Conservation (phyloP, 1,140 invertebrate genomes). For the Zophobas morio region DNA sequence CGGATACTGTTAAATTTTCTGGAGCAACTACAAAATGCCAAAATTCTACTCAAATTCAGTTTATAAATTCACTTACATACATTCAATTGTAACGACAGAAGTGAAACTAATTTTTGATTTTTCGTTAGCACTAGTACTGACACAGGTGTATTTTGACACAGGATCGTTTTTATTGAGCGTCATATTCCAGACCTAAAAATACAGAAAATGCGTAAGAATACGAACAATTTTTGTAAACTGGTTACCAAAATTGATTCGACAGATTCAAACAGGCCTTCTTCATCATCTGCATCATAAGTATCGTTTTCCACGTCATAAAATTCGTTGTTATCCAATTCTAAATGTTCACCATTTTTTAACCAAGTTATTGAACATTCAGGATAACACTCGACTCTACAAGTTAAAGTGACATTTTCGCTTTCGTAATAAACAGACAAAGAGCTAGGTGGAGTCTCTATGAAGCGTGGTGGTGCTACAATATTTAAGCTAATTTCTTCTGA, state of each 20-base stretch:
- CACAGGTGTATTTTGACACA: too few species aligned
- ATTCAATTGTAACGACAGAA: neutral
- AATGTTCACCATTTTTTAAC: conserved; percentile 80
- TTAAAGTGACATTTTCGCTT: conserved; percentile 81
- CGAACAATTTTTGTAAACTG: too few species aligned
- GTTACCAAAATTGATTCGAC: too few species aligned
- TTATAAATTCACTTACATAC: neutral
- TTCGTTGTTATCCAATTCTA: conserved; percentile 71
- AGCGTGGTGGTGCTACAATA: conserved; percentile 86
- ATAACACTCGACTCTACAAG: conserved; percentile 90
- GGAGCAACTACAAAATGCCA: conserved; percentile 80
- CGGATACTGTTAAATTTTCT: conserved; percentile 84
- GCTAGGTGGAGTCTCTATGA: conserved; percentile 88
- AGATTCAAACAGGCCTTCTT: too few species aligned
- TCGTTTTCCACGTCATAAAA: too few species aligned
- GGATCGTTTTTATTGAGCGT: too few species aligned
- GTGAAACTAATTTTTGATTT: too few species aligned
- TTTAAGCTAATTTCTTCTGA: conserved; percentile 81
- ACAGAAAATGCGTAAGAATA: too few species aligned
- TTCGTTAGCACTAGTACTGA: too few species aligned
- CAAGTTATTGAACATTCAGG: conserved; percentile 88
- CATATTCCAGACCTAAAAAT: too few species aligned
- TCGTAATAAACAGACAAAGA: conserved; percentile 81
- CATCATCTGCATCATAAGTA: too few species aligned
- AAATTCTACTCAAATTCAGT: too few species aligned